phyloP scores from a whole-genome alignment of 2,888 invertebrate species.

The Xiphydria camelus region DNA sequence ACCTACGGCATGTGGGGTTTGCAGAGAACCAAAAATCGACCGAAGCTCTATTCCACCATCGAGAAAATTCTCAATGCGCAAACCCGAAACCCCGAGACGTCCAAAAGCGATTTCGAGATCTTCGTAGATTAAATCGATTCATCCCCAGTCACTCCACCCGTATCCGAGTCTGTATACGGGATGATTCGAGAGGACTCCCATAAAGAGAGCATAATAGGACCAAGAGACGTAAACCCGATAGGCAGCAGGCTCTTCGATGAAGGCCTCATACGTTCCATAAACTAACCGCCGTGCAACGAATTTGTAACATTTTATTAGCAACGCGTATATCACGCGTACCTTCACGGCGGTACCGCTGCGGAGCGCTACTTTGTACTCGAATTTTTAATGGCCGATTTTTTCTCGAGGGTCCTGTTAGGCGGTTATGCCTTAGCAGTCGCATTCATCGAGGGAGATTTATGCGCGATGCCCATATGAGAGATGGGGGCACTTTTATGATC shows the following conservation, averaged over 20 bases:
- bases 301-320: slow-evolving; percentile 55
- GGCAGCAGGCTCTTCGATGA: slow-evolving; percentile 38
- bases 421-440: slow-evolving; percentile 39
- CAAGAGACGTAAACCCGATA: slow-evolving; percentile 17
- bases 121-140: slow-evolving; percentile 22
- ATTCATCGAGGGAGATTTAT: slow-evolving; percentile 51
- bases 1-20: too few species aligned
- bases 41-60: too few species aligned
- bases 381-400: slow-evolving; percentile 48
- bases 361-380: slow-evolving; percentile 34
- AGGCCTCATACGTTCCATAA: slow-evolving; percentile 42
- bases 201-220: slow-evolving; percentile 12
- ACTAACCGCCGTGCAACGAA: slow-evolving; percentile 49
- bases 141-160: slow-evolving; percentile 9
- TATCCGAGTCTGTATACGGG: background rate
- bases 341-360: slow-evolving; percentile 15
- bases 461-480: slow-evolving; percentile 32
- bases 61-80: too few species aligned
- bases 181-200: background rate
- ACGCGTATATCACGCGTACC: slow-evolving; percentile 34
- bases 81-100: too few species aligned
- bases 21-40: too few species aligned
- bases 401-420: slow-evolving; percentile 37
- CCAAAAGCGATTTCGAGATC: too few species aligned
- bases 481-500: slow-evolving; percentile 50